A percentile compares a stretch with the other conserved stretches of the same genome.
Conservation (phyloP, 2,113 vertebrate species). For the Lasiurus borealis region DNA sequence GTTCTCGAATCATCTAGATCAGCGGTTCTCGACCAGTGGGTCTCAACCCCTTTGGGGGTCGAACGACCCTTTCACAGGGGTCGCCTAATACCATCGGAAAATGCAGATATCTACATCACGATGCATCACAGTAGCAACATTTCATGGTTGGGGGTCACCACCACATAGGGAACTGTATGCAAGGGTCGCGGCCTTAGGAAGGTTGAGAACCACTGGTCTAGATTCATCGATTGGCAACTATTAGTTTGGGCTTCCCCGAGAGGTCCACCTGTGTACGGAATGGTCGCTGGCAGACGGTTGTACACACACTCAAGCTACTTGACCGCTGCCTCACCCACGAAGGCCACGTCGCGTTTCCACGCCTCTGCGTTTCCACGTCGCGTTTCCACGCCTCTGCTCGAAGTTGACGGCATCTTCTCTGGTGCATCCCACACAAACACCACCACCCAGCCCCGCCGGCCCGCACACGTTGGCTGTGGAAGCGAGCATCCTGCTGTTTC, state of each 20-base stretch:
- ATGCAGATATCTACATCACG: no score
- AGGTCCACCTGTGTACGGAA: neutral
- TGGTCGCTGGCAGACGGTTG: neutral
- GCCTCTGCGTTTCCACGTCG: neutral
- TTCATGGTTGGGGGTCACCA: no score
- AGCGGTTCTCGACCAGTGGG: no score
- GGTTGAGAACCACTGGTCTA: no score
- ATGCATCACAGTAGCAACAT: no score
- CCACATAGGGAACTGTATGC: no score
- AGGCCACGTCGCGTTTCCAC: neutral
- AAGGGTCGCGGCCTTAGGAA: no score
- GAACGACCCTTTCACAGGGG: no score
- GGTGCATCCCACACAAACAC: neutral
- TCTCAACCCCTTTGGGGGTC: no score
- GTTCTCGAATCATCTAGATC: neutral
- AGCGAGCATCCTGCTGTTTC: conserved; percentile 38
- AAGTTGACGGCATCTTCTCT: neutral
- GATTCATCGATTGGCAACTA: neutral
- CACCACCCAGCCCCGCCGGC: rapidly evolving
- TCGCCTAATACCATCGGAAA: no score
- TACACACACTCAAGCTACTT: neutral
- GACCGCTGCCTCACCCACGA: neutral
- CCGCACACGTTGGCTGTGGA: neutral
- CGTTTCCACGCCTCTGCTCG: conserved; percentile 7
- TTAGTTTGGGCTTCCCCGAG: conserved; percentile 36